Evolutionary conservation across 2,113 vertebrate genomes (phyloP), one percentile per base, ranked within the genome.

Genomic region (Rhynchomys soricoides): DNA sequence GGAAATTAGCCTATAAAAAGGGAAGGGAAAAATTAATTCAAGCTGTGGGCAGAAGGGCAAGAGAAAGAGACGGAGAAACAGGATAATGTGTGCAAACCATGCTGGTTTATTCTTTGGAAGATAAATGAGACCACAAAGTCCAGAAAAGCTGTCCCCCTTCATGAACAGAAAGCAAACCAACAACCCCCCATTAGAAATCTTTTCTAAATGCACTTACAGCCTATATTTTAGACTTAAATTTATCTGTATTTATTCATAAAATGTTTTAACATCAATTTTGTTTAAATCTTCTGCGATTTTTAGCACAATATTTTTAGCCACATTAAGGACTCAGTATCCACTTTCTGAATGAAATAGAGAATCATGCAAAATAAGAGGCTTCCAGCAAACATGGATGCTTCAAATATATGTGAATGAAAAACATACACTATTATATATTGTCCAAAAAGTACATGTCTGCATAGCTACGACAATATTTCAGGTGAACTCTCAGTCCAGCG

Each of bases 181-280:
- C n/a, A 82, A 6, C 10, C 31, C 5, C 7, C 7, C 55, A 31
- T 75, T 48, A 94, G 31, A 94, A 40, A 5, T 48, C 19, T 66
- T 89, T 74, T n/a, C 34, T 79, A 81, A 95, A 62, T 70, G 24
- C 50, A 66, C 87, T 93, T 79, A 74, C 1, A 87, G 55, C 37
- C 78, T 57, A 92, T 43, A 89, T 62, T 62, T 95, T 89, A 70
- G 62, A 94, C 81, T 85, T 91, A n/a, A 91, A 86, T 91, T 96
- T 95, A 88, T 95, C 64, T 91, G 68, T 13, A 24, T 73, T 86
- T 43, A 93, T 55, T 59, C 37, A 34, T 92, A 62, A 96, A 82
- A 90, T 70, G 31, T 71, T 40, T 40, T 93, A 94, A 87, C n/a
- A 83, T 86, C 40, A 2, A 8, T 88, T 93, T 95, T 93, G 86